These are phyloP conservation scores for Sorex maritimensis DNA, from an alignment of 2,797 vertebrate genomes.

Conservation along the genomic window DNA sequence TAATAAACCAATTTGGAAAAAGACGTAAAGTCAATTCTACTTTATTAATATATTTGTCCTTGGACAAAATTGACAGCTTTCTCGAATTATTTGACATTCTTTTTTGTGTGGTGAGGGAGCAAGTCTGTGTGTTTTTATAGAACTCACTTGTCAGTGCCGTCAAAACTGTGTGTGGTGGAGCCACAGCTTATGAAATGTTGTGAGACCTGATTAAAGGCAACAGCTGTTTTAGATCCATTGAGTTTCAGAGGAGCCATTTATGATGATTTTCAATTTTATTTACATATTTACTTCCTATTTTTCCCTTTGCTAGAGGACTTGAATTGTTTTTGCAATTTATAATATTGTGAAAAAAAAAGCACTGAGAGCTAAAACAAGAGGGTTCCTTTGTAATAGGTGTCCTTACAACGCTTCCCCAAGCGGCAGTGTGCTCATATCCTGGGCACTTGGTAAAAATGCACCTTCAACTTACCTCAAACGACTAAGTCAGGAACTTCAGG, in stretches of 20 bases:
- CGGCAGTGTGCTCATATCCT: background rate
- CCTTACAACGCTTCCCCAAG: background rate
- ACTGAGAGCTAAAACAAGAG: constrained; percentile 23
- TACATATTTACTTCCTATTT: constrained; percentile 40
- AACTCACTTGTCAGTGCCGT: background rate
- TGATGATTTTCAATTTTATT: constrained; percentile 57
- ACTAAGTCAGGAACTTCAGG: background rate
- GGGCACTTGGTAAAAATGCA: background rate
- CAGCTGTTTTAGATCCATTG: constrained; percentile 30
- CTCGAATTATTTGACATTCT: constrained; percentile 65
- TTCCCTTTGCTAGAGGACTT: constrained; percentile 26
- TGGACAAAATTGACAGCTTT: constrained; percentile 27
- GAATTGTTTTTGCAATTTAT: constrained; percentile 42
- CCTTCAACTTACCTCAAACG: background rate
- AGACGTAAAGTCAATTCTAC: constrained; percentile 1
- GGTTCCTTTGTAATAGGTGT: background rate
- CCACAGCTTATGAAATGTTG: background rate
- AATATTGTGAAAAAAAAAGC: constrained; percentile 43
- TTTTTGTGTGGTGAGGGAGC: background rate
- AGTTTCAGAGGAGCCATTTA: background rate
- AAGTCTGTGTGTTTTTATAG: constrained; percentile 47
- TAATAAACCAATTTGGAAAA: constrained; percentile 62
- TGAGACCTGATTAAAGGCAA: constrained; percentile 22
- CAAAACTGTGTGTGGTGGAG: background rate
- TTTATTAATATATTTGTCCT: constrained; percentile 54